These are phyloP conservation scores for Microctonus aethiopoides DNA, from an alignment of 2,888 invertebrate species.

Conservation along the genomic window DNA sequence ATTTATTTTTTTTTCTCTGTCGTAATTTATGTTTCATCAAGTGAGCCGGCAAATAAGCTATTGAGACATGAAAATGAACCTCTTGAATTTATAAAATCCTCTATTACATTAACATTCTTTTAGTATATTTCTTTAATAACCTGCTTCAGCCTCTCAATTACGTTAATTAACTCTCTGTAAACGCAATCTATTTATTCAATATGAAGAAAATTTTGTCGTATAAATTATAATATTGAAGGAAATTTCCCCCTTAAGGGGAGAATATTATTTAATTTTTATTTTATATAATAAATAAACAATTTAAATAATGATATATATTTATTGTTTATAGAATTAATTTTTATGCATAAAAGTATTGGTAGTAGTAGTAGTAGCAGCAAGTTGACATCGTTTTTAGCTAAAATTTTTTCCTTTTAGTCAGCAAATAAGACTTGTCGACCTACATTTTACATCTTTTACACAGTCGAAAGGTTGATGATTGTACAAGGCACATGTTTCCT, in stretches of 20 bases:
- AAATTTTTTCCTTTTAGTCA: background rate
- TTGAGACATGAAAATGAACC: conserved; percentile 17
- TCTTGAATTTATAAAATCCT: conserved; percentile 14
- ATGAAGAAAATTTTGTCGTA: background rate
- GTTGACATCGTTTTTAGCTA: background rate
- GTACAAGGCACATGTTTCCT: background rate
- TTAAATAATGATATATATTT: too few species aligned
- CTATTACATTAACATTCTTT: background rate
- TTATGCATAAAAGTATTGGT: too few species aligned
- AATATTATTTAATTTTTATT: background rate
- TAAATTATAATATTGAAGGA: background rate
- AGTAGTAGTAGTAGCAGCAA: background rate
- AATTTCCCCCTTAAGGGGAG: too few species aligned
- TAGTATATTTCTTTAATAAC: background rate
- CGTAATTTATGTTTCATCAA: conserved; percentile 9
- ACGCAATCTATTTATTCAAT: background rate
- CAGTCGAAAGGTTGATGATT: background rate
- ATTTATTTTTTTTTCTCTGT: background rate
- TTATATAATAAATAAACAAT: background rate
- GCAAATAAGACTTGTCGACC: conserved; percentile 4
- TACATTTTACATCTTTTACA: background rate
- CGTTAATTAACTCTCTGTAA: background rate
- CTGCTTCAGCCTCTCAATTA: background rate
- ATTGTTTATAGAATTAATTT: too few species aligned
- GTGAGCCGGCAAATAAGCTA: conserved; percentile 26